A percentile compares a stretch with the other conserved stretches of the same genome.
Conservation (phyloP, 2,113 vertebrate species). For the Nycticorax nycticorax region DNA sequence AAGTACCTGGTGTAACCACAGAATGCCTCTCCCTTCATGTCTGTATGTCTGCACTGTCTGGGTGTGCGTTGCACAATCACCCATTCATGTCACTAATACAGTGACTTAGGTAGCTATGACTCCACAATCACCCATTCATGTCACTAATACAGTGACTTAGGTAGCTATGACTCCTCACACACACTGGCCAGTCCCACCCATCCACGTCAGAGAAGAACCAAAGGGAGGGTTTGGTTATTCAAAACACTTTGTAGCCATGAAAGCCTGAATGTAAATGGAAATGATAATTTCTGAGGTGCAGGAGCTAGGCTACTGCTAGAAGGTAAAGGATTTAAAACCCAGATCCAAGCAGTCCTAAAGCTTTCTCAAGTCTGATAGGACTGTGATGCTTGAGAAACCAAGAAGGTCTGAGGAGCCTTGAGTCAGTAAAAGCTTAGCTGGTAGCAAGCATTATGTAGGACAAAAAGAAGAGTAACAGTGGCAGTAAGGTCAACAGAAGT, state of each 20-base stretch:
- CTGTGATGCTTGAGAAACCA: neutral
- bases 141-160: neutral
- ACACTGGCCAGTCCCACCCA: neutral
- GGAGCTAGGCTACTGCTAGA: neutral
- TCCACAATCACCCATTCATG: accelerated
- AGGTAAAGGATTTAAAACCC: neutral
- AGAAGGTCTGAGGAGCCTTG: neutral
- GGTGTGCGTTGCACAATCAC: accelerated
- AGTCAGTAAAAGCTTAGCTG: neutral
- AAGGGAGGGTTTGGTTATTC: neutral
- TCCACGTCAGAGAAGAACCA: neutral
- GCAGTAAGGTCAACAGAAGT: neutral
- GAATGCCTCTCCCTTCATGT: neutral
- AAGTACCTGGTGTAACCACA: neutral
- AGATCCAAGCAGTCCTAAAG: neutral
- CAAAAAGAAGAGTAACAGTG: neutral
- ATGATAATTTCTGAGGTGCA: neutral
- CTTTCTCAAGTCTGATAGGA: neutral
- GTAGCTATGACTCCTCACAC: neutral
- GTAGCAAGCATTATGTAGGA: neutral
- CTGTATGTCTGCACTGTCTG: neutral
- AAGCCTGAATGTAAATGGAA: neutral
- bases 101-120: neutral
- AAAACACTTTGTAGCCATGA: neutral
- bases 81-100: neutral